These are phyloP conservation scores for Malthinus seriepunctatus DNA, from an alignment of 2,888 invertebrate genomes.

Conservation along the genomic window DNA sequence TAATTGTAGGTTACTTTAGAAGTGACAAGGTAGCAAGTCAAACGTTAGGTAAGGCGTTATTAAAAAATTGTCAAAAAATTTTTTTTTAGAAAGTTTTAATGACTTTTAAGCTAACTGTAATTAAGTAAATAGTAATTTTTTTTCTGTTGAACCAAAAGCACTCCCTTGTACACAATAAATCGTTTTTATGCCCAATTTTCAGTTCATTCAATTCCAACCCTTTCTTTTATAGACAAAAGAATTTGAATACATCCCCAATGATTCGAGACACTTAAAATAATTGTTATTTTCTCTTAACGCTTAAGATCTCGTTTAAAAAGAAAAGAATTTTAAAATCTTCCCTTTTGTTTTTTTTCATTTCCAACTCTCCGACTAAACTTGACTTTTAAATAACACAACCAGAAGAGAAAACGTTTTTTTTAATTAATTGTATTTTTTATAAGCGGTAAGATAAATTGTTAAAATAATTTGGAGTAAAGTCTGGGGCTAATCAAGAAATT, in stretches of 20 bases:
- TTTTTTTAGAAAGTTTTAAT: background rate
- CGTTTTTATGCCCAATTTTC: conserved; percentile 41
- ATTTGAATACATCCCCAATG: conserved; percentile 46
- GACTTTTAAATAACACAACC: background rate
- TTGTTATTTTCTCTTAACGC: conserved; percentile 44
- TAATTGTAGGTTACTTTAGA: conserved; percentile 29
- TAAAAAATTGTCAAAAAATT: background rate
- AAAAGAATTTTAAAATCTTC: conserved; percentile 24
- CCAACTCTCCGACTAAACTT: conserved; percentile 5
- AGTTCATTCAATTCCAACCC: conserved; percentile 47
- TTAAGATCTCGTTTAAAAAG: conserved; percentile 28
- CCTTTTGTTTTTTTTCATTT: conserved; percentile 6
- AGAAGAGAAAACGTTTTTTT: conserved; percentile 12
- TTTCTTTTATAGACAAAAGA: conserved; percentile 46
- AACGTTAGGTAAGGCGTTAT: background rate
- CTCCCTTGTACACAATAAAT: conserved; percentile 31
- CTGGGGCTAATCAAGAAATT: conserved; percentile 66
- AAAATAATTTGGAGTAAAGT: conserved; percentile 48
- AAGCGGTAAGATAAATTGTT: conserved; percentile 47
- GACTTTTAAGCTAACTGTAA: conserved; percentile 3
- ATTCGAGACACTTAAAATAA: conserved; percentile 51
- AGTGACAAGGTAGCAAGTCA: too few species aligned
- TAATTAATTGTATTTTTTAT: conserved; percentile 12
- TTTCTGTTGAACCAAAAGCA: conserved; percentile 9
- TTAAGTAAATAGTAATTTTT: conserved; percentile 6